Percentiles rank a stretch among this genome's conserved stretches.
Evolutionary conservation across 2,888 invertebrate species (phyloP).

Genomic region (Ennomos erosarius): DNA sequence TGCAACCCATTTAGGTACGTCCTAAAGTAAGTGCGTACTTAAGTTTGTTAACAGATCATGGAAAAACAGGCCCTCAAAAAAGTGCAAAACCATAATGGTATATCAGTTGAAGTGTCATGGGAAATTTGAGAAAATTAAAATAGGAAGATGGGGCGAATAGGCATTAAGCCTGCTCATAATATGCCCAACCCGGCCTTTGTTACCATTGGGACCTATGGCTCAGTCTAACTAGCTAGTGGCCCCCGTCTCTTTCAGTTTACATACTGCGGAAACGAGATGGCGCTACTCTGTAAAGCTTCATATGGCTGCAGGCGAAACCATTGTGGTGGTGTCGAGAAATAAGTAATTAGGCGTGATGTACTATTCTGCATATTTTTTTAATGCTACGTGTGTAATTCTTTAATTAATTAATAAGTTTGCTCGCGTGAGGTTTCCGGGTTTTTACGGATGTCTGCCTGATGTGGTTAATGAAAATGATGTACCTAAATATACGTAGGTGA

Average conservation of each 20-base stretch:
- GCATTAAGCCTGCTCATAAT: conserved; percentile 68
- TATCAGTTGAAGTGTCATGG: conserved; percentile 83
- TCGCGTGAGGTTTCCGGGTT: conserved; percentile 26
- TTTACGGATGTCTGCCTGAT: conserved; percentile 14
- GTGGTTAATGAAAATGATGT: conserved; percentile 13
- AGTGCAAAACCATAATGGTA: conserved; percentile 58
- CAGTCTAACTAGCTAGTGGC: conserved; percentile 73
- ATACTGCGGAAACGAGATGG: conserved; percentile 39
- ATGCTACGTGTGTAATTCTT: conserved; percentile 39
- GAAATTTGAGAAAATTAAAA: conserved; percentile 86
- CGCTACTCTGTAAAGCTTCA: conserved; percentile 37
- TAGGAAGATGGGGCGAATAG: conserved; percentile 84
- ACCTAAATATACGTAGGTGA: not conserved
- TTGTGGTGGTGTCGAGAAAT: conserved; percentile 69
- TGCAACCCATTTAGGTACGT: too few relatives aligned
- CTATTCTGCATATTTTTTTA: conserved; percentile 46
- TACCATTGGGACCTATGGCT: conserved; percentile 57
- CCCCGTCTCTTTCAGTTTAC: conserved; percentile 39
- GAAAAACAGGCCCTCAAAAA: conserved; percentile 48
- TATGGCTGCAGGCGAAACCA: conserved; percentile 65
- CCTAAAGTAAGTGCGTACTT: too few relatives aligned
- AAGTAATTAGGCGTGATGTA: conserved; percentile 79
- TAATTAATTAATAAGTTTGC: conserved; percentile 43
- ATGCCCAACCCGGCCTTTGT: conserved; percentile 70
- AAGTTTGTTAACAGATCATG: too few relatives aligned